Evolutionary conservation across 2,888 invertebrate species (phyloP).

Genomic region (Spodoptera picta): DNA sequence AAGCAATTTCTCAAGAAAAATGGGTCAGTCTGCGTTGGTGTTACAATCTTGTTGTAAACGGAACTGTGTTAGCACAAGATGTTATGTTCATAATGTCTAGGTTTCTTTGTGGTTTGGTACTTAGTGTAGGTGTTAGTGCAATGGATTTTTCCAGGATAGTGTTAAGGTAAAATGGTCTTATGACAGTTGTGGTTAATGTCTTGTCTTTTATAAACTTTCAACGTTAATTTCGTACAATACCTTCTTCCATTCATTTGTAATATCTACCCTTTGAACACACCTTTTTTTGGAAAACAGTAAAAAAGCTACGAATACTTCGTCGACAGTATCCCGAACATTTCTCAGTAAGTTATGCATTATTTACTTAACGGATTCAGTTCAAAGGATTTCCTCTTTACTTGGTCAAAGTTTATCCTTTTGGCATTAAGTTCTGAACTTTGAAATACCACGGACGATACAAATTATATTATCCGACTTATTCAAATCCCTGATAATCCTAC

Average conservation of each 20-base stretch:
- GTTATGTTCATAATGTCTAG: conserved; percentile 2
- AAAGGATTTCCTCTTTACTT: conserved; percentile 36
- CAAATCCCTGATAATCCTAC: conserved; percentile 22
- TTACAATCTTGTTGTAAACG: conserved; percentile 8
- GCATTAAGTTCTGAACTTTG: conserved; percentile 18
- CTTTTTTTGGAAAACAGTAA: no score
- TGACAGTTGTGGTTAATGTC: no score
- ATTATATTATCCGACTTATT: conserved; percentile 34
- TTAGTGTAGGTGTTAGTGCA: neutral
- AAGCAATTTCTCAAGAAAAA: conserved; percentile 28
- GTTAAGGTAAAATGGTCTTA: no score
- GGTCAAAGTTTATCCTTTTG: conserved; percentile 25
- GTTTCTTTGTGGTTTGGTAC: conserved; percentile 20
- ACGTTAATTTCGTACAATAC: no score
- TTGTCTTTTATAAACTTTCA: neutral
- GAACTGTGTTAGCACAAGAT: conserved; percentile 10
- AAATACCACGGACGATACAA: conserved; percentile 23
- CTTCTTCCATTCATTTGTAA: no score
- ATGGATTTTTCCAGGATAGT: neutral
- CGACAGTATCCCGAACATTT: conserved; percentile 38
- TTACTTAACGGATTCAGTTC: conserved; percentile 22
- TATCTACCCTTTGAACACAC: no score
- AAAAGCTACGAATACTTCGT: neutral
- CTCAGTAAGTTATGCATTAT: conserved; percentile 32
- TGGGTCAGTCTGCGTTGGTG: conserved; percentile 31